A percentile compares a stretch with the other conserved stretches of the same genome.
Conservation (phyloP, 2,888 invertebrate genomes). For the Microlaimidae sp. region DNA sequence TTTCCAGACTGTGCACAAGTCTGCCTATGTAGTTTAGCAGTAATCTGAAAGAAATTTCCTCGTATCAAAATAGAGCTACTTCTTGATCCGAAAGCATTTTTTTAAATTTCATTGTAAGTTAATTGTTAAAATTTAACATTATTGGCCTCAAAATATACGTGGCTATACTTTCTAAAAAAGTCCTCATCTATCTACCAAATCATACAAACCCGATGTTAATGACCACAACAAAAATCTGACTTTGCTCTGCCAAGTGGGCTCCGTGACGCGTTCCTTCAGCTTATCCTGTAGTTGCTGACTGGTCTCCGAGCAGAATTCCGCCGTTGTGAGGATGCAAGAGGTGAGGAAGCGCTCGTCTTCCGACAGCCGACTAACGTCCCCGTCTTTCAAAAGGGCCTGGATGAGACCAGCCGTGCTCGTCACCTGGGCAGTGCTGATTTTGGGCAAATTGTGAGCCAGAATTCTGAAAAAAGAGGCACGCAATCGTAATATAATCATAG, state of each 20-base stretch:
- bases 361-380: constrained; percentile 42
- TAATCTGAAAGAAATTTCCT: no score
- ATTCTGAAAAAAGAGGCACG: no score
- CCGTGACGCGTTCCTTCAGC: constrained; percentile 59
- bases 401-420: constrained; percentile 58
- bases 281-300: constrained; percentile 82
- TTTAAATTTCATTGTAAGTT: no score
- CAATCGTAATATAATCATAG: no score
- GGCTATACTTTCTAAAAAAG: neutral
- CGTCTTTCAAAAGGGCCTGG: constrained; percentile 65
- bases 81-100: neutral
- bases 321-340: constrained; percentile 73
- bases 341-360: constrained; percentile 50
- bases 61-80: no score
- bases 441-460: no score
- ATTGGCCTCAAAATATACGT: no score
- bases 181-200: neutral
- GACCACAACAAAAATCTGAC: no score
- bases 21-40: no score
- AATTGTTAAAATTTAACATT: no score
- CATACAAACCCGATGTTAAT: neutral
- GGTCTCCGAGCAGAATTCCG: constrained; percentile 96
- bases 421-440: constrained; percentile 38
- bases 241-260: neutral
- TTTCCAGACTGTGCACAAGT: no score